Base-by-base conservation (phyloP, 2,888 invertebrate species). In the Diaperis boleti region DNA sequence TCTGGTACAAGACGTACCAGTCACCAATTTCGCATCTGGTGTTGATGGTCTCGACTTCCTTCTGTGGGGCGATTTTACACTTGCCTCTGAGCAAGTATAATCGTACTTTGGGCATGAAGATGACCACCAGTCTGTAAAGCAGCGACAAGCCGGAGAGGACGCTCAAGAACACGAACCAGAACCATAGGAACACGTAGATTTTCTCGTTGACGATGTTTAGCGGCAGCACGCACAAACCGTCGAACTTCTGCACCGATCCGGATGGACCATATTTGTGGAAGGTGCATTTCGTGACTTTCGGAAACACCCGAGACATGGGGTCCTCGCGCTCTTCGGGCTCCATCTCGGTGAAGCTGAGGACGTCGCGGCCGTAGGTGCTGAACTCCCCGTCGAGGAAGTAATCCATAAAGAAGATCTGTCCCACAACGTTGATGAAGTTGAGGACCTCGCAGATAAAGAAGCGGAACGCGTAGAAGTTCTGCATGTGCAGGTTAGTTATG, bases 201-300 rank as follows among this genome's bases (percentile, higher is more conserved):
- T 96, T 96, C 83, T 96, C 95, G 82, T 96, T 96, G 76, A 95
- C 94, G 80, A 96, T 95, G 83, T 96, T 96, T 57, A 96, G 81
- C 0, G 95, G 95, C 57, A 96, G 83, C 66, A 96, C 94, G 81
- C 96, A 96, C 54, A 96, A 87, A 0, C 92, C 95, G 81, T 96
- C 96, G 85, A 94, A 93, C 81, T 90, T 92, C 84, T 95, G 94
- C 72, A 96, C 92, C 67, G 90, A 88, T 69, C 96, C 96, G 20
- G 95, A 95, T 54, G 95, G 92, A 91, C 96, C 96, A 81, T 94
- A 96, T 85, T 95, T 95, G 86, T 94, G 93, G 90, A 96, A 96
- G 72, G 94, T 95, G 81, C 96, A 96, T 80, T 96, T 96, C 35
- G 95, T 95, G 54, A 95, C 91, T 83, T 95, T 95, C 0, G 95